phyloP scores from a whole-genome alignment of 2,113 vertebrate species.

The Gila orcuttii region DNA sequence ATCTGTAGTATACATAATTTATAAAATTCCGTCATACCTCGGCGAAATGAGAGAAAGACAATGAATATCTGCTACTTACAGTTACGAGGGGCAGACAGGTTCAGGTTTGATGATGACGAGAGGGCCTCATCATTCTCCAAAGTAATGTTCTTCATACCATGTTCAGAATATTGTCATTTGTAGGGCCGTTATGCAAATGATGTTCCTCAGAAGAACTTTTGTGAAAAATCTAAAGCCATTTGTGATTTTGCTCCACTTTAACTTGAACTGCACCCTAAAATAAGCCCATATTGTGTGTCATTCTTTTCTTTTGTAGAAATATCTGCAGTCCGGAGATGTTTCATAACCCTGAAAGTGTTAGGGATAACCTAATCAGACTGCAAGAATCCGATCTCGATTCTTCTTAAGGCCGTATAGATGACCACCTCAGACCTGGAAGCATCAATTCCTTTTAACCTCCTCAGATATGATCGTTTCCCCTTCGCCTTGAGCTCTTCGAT shows the following conservation, averaged over 20 bases:
- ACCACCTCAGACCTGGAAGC: conserved; percentile 48
- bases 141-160: background rate
- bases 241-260: background rate
- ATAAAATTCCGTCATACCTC: conserved; percentile 55
- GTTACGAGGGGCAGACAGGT: background rate
- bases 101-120: conserved; percentile 3
- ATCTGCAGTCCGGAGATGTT: conserved; percentile 43
- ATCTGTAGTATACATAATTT: conserved; percentile 60
- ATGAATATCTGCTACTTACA: conserved; percentile 44
- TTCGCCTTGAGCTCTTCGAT: conserved; percentile 53
- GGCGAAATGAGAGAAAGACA: conserved; percentile 36
- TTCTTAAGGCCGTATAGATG: conserved; percentile 45
- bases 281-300: background rate
- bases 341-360: conserved; percentile 55
- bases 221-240: background rate
- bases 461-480: conserved; percentile 46
- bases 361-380: conserved; percentile 53
- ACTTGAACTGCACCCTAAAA: background rate
- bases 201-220: background rate
- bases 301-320: conserved; percentile 24
- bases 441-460: conserved; percentile 55
- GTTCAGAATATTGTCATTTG: background rate
- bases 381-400: conserved; percentile 32
- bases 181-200: background rate
- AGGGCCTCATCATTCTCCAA: conserved; percentile 5